These are phyloP conservation scores for Wasmannia auropunctata DNA, from an alignment of 1,140 invertebrate species.

Conservation along the genomic window DNA sequence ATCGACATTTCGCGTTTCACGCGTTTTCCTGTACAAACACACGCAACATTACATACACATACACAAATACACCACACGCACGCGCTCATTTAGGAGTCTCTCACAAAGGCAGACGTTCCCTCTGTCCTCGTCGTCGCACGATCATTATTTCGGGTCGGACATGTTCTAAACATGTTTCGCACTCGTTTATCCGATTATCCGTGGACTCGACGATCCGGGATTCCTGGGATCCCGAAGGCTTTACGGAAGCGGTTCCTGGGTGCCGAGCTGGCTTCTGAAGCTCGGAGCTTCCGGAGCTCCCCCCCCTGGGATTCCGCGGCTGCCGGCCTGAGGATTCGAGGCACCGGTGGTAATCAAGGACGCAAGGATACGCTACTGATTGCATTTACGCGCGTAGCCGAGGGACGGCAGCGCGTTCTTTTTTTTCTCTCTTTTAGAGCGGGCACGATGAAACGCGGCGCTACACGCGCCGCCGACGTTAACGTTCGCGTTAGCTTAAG, in stretches of 20 bases:
- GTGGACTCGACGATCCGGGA: slow-evolving; percentile 12
- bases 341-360: slow-evolving; percentile 1
- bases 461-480: slow-evolving; percentile 28
- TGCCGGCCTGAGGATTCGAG: background rate
- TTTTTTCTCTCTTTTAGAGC: slow-evolving; percentile 38
- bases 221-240: slow-evolving; percentile 7
- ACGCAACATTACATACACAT: background rate
- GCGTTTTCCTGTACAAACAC: slow-evolving; percentile 39
- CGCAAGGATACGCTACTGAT: slow-evolving; percentile 43
- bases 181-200: slow-evolving; percentile 36
- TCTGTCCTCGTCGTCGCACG: slow-evolving; percentile 46
- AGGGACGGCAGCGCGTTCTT: slow-evolving; percentile 17
- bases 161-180: slow-evolving; percentile 15
- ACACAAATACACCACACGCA: background rate
- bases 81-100: slow-evolving; percentile 26
- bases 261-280: no score
- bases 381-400: slow-evolving; percentile 48
- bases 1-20: slow-evolving; percentile 28
- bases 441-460: slow-evolving; percentile 21
- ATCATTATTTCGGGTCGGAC: slow-evolving; percentile 19
- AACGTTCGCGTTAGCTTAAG: slow-evolving; percentile 52
- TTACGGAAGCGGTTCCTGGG: background rate
- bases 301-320: background rate
- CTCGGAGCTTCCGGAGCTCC: background rate
- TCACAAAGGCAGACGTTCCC: slow-evolving; percentile 50